A percentile compares a stretch with the other conserved stretches of the same genome.
Conservation (phyloP, 1,140 invertebrate species). For the Brachionus sp. region DNA sequence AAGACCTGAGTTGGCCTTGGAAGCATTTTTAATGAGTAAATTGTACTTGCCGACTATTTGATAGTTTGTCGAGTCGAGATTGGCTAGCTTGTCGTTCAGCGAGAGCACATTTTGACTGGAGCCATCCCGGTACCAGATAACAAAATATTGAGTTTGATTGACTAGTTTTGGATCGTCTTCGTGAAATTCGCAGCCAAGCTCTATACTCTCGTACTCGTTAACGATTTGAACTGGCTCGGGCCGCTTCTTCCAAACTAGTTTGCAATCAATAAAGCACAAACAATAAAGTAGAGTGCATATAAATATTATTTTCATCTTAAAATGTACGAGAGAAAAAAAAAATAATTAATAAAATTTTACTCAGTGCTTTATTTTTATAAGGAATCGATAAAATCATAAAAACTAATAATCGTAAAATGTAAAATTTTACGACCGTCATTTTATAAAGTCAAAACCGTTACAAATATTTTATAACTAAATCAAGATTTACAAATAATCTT, state of each 20-base stretch:
- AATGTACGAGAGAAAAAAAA: background rate
- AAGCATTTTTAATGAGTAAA: constrained; percentile 18
- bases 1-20: constrained; percentile 35
- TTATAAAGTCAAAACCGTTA: constrained; percentile 37
- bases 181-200: background rate
- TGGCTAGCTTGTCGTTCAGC: constrained; percentile 31
- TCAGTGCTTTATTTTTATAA: constrained; percentile 14
- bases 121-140: constrained; percentile 42
- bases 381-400: constrained; percentile 34
- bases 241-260: constrained; percentile 17
- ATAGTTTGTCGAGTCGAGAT: constrained; percentile 9
- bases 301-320: constrained; percentile 26
- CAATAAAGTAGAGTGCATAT: background rate
- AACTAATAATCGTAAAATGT: constrained; percentile 35
- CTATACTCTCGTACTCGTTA: background rate
- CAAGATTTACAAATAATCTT: constrained; percentile 27
- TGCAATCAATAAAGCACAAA: constrained; percentile 1
- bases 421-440: background rate
- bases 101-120: constrained; percentile 40
- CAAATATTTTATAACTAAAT: constrained; percentile 1
- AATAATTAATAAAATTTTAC: background rate
- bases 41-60: constrained; percentile 37
- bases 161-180: background rate
- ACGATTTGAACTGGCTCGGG: background rate
- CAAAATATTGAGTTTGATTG: constrained; percentile 30